Conservation (phyloP, 2,797 vertebrate genomes). For the Remorina albescens region DNA sequence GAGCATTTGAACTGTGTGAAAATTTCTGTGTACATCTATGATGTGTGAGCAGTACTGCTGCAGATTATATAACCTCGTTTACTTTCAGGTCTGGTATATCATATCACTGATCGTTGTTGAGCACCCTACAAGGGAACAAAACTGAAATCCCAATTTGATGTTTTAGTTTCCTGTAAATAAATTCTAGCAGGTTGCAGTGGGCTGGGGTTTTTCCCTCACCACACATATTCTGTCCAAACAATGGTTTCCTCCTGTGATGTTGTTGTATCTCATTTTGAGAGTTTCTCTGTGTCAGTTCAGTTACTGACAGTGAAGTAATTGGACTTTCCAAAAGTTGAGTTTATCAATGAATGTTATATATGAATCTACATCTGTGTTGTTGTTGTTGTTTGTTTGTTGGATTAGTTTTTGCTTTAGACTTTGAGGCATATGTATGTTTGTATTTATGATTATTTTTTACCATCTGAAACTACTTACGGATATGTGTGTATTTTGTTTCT, state of each 20-base stretch:
- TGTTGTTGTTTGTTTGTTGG: too few species aligned
- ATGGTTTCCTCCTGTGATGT: conserved; percentile 51
- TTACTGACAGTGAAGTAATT: conserved; percentile 26
- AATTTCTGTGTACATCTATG: conserved; percentile 24
- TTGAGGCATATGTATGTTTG: background rate
- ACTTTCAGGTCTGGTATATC: background rate
- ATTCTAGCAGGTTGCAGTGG: conserved; percentile 28
- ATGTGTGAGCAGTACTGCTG: conserved; percentile 16
- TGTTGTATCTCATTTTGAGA: conserved; percentile 69
- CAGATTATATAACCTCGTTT: background rate
- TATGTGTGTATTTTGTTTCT: background rate
- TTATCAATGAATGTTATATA: conserved; percentile 12
- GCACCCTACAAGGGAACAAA: conserved; percentile 7
- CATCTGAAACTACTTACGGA: background rate
- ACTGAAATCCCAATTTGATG: conserved; percentile 60
- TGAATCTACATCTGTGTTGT: background rate
- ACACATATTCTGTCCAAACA: conserved; percentile 45
- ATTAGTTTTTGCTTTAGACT: background rate
- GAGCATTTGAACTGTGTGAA: conserved; percentile 24
- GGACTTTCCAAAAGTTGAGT: conserved; percentile 38
- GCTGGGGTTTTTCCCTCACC: conserved; percentile 64
- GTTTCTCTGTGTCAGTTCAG: conserved; percentile 33
- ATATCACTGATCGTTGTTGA: background rate
- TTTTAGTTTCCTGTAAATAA: conserved; percentile 58
- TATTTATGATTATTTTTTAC: background rate